Evolutionary conservation across 2,888 invertebrate species (phyloP).

Genomic region (Chirona hameri): DNA sequence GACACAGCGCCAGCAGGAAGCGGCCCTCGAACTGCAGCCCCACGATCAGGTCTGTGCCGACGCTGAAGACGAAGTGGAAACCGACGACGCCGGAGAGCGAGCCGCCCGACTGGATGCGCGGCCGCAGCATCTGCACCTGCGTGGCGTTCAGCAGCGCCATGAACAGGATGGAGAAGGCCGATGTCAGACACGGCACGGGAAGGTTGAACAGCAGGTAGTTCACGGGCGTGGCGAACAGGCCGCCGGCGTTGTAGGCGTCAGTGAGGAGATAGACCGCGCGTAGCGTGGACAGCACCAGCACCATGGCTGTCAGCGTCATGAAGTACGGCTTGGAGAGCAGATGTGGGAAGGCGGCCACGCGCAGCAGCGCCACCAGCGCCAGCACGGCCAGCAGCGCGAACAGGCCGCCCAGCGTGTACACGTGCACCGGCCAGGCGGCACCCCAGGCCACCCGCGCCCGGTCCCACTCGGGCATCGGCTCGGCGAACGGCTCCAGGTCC

Average conservation of each 20-base stretch:
- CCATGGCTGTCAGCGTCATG: constrained; percentile 73
- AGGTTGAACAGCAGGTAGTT: constrained; percentile 79
- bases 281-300: constrained; percentile 75
- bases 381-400: constrained; percentile 79
- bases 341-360: constrained; percentile 80
- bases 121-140: constrained; percentile 46
- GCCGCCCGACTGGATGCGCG: constrained; percentile 65
- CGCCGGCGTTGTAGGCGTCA: constrained; percentile 86
- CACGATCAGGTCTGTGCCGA: constrained; percentile 67
- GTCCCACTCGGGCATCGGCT: constrained; percentile 48
- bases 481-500: constrained; percentile 46
- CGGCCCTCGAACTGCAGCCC: constrained; percentile 40
- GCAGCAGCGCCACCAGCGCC: constrained; percentile 78
- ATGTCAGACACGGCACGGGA: constrained; percentile 79
- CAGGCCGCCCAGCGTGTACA: constrained; percentile 78
- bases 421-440: constrained; percentile 86
- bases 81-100: constrained; percentile 73
- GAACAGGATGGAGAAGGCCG: constrained; percentile 84
- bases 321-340: constrained; percentile 84
- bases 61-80: constrained; percentile 72
- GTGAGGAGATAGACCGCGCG: constrained; percentile 83
- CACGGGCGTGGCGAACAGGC: constrained; percentile 68
- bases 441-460: constrained; percentile 56
- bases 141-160: constrained; percentile 79
- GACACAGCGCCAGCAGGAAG: neutral